Base-by-base conservation (phyloP, 2,797 vertebrate genomes). In the Propithecus deckenii region DNA sequence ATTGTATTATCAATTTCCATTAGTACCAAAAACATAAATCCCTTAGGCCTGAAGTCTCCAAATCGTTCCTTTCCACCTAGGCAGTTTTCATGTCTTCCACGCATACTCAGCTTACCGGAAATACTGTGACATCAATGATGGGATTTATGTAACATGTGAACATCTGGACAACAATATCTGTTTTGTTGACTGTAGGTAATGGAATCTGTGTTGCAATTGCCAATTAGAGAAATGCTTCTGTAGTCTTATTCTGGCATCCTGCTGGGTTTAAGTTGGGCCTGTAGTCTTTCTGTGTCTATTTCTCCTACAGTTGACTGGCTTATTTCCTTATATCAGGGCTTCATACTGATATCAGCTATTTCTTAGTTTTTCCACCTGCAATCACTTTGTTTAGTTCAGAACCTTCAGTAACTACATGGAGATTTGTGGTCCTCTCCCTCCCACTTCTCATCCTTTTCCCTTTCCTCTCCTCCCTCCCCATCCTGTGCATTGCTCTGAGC, bases 361-460 rank as follows among this genome's bases (percentile, higher is more conserved):
- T 87, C 32, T 67, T 6, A 18, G 35, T 79, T 67, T 89, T 46
- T 72, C 35, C 20, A 85, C 72, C 86, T 74, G 63, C 20, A 91
- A 52, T 35, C 32, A 91, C 35, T 88, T 95, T 28, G 63, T 92
- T 92, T 92, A 71, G 57, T 90, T 57, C 23, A 87, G 61, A 86
- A 67, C 22, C 23, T 87, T 90, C 9, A 46, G 59, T 74, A 67
- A 90, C n/a, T 30, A 74, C 35, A 55, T 41, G 61, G 35, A 78
- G 14, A 92, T 79, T 52, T 88, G 5, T 86, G 23, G 38, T 80
- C 9, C 23, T 75, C 5, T 92, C 41, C n/a, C 11, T 80, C 63
- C 55, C 55, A 55, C 55, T 55, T 55, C 22, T 55, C 55, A 9
- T 55, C 55, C 22, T 20, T 55, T 22, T 30, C 32, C 38, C 17